phyloP scores from a whole-genome alignment of 92 coral and sea anemone genomes.

The Scolanthus callimorphus region DNA sequence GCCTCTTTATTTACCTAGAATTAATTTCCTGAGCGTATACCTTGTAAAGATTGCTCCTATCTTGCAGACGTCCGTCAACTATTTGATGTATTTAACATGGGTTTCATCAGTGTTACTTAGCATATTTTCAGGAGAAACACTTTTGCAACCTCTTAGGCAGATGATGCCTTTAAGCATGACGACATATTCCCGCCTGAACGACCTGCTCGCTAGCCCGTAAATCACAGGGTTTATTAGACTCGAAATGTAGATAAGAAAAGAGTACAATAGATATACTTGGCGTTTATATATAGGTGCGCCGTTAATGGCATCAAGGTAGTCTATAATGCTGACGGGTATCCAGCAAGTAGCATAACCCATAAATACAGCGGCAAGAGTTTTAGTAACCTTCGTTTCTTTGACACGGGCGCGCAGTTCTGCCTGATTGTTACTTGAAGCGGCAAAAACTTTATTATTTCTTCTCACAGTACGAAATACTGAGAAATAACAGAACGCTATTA shows the following conservation, averaged over 20 bases:
- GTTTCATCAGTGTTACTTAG: not conserved
- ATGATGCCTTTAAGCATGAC: constrained; percentile 12
- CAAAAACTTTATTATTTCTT: constrained; percentile 25
- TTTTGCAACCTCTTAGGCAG: constrained; percentile 1
- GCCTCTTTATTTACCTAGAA: no score
- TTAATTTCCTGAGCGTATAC: no score
- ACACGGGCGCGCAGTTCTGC: constrained; percentile 40
- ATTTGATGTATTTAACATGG: no score
- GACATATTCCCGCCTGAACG: constrained; percentile 59
- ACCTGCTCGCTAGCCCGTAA: constrained; percentile 56
- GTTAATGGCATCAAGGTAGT: constrained; percentile 39
- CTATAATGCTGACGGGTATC: constrained; percentile 58
- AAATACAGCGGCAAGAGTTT: constrained; percentile 55
- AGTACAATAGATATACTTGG: constrained; percentile 49
- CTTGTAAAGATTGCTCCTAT: no score
- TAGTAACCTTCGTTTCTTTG: constrained; percentile 66
- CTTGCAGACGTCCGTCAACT: no score
- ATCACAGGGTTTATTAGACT: constrained; percentile 62
- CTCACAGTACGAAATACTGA: constrained; percentile 30
- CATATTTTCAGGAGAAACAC: not conserved
- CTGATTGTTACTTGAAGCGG: not conserved
- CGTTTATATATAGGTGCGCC: constrained; percentile 44
- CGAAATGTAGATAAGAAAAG: constrained; percentile 42
- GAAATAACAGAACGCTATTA: constrained; percentile 36
- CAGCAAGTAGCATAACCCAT: constrained; percentile 61